These are phyloP conservation scores for Rhodinocichla rosea DNA, from an alignment of 2,113 vertebrate genomes.

Conservation along the genomic window DNA sequence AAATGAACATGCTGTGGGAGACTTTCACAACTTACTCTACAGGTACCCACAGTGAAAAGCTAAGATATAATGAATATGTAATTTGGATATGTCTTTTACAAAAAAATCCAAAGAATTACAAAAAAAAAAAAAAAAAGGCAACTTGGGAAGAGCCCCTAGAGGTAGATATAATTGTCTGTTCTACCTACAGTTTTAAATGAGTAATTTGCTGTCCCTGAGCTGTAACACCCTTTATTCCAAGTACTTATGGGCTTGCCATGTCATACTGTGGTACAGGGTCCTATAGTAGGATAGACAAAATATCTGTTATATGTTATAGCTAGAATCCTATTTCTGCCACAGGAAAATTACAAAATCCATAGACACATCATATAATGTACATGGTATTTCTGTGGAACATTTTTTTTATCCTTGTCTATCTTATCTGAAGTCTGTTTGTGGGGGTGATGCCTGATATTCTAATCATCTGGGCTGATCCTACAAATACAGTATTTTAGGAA, in stretches of 20 bases:
- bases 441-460: not conserved
- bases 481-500: not conserved
- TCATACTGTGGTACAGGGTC: not conserved
- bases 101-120: not conserved
- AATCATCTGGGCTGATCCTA: not conserved
- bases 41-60: conserved; percentile 42
- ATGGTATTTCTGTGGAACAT: not conserved
- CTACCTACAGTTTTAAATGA: not conserved
- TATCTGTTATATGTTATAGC: not conserved
- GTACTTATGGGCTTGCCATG: not conserved
- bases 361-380: fast-evolving
- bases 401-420: not conserved
- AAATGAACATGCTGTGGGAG: conserved; percentile 53
- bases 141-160: not conserved
- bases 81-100: not conserved
- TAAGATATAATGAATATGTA: conserved; percentile 35
- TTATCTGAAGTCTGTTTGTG: not conserved
- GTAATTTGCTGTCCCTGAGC: not conserved
- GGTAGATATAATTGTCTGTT: not conserved
- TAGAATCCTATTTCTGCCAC: not conserved
- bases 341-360: not conserved
- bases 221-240: not conserved
- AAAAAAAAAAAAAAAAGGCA: not conserved
- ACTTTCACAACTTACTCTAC: conserved; percentile 30
- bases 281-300: not conserved